Conservation (phyloP, 2,113 vertebrate species). For the Telmatochromis brachygnathus region DNA sequence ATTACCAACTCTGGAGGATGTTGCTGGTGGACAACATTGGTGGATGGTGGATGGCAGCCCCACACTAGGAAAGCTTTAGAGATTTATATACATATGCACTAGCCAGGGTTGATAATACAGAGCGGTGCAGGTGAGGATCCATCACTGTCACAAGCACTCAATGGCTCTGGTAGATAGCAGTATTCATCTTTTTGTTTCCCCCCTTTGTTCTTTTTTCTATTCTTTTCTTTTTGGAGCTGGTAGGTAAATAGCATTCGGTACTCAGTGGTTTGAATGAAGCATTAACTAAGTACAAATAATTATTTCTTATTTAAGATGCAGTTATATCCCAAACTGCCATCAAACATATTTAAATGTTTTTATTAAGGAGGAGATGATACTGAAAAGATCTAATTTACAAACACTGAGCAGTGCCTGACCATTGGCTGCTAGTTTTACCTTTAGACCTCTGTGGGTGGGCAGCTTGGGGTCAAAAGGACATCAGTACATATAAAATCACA, state of each 20-base stretch:
- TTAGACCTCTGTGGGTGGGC: background rate
- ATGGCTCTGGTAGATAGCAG: constrained; percentile 45
- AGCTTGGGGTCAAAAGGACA: background rate
- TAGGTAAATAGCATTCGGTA: constrained; percentile 34
- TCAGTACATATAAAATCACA: background rate
- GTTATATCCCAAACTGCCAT: background rate
- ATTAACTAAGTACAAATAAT: constrained; percentile 43
- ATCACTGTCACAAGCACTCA: constrained; percentile 66
- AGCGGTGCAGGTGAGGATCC: constrained; percentile 61
- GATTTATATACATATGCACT: constrained; percentile 65
- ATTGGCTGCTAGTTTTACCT: background rate
- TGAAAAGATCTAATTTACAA: background rate
- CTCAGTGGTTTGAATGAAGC: constrained; percentile 66
- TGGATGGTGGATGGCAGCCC: constrained; percentile 12
- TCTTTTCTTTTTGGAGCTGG: background rate
- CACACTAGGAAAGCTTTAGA: constrained; percentile 53
- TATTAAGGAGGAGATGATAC: background rate
- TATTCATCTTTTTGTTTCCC: background rate
- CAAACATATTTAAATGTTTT: background rate
- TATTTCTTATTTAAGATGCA: background rate
- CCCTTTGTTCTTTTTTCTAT: background rate
- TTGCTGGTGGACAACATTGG: constrained; percentile 6
- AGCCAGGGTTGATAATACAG: constrained; percentile 66
- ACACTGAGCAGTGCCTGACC: background rate
- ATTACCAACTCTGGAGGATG: background rate